Percentiles rank a stretch among this genome's conserved stretches.
phyloP scores from a whole-genome alignment of 2,888 invertebrate genomes.

The Seladonia tumulorum region DNA sequence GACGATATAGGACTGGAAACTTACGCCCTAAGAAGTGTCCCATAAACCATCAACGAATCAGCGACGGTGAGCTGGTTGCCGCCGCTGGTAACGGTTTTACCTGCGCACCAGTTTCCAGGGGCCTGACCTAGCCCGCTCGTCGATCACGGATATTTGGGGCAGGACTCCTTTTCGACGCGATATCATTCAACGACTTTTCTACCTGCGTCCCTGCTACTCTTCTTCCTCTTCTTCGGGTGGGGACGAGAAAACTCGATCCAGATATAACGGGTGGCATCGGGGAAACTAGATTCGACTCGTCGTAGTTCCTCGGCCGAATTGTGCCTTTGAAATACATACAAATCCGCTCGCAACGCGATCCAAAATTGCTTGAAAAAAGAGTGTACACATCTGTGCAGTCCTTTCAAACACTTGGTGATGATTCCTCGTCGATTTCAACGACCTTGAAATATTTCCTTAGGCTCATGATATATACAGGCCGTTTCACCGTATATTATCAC shows the following conservation, averaged over 20 bases:
- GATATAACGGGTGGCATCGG: slow-evolving; percentile 70
- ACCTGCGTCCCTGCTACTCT: slow-evolving; percentile 74
- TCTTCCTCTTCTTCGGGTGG: slow-evolving; percentile 38
- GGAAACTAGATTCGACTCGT: slow-evolving; percentile 13
- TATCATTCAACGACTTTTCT: slow-evolving; percentile 81
- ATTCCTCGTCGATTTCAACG: no score
- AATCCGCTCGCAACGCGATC: no score
- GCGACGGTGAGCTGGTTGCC: slow-evolving; percentile 55
- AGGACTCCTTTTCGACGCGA: slow-evolving; percentile 70
- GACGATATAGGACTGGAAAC: slow-evolving; percentile 56
- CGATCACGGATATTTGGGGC: slow-evolving; percentile 77
- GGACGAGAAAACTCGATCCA: slow-evolving; percentile 70
- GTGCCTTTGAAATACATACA: neutral
- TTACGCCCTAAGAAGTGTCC: slow-evolving; percentile 71
- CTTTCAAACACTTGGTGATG: no score
- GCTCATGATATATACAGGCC: no score
- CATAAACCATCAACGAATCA: slow-evolving; percentile 71
- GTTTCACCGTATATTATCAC: no score
- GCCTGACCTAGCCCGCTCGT: slow-evolving; percentile 68
- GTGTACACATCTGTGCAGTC: no score
- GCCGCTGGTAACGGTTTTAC: slow-evolving; percentile 76
- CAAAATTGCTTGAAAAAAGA: no score
- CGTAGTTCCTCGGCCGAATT: neutral
- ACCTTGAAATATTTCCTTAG: no score
- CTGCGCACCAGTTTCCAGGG: slow-evolving; percentile 69